Conservation (phyloP, 2,888 invertebrate genomes). For the Maniola hyperantus region DNA sequence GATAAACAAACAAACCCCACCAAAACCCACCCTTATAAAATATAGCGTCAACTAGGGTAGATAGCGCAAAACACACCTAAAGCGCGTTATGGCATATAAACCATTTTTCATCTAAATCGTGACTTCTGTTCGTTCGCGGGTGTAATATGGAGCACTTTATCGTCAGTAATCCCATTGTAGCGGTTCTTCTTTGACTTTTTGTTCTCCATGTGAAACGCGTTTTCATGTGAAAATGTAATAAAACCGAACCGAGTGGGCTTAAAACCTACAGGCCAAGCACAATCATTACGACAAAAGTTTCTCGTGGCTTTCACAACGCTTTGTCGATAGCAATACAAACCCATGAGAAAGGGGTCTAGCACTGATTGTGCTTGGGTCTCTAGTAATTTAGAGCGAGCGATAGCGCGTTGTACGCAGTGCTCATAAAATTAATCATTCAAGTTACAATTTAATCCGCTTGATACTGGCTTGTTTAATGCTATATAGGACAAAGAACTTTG, state of each 20-base stretch:
- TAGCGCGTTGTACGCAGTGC: too few relatives aligned
- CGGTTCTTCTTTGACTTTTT: constrained; percentile 47
- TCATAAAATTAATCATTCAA: too few relatives aligned
- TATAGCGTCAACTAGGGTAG: constrained; percentile 46
- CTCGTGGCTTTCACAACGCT: too few relatives aligned
- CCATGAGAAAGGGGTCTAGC: too few relatives aligned
- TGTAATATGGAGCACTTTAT: constrained; percentile 67
- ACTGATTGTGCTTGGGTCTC: too few relatives aligned
- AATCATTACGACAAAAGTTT: too few relatives aligned
- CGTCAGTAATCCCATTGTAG: constrained; percentile 60
- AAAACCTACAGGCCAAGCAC: not conserved
- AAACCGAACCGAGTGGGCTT: constrained; percentile 44
- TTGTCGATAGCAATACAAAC: too few relatives aligned
- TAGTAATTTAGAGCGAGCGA: too few relatives aligned
- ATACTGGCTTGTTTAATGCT: too few relatives aligned
- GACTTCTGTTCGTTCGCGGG: constrained; percentile 61
- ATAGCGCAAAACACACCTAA: constrained; percentile 32
- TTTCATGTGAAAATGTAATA: constrained; percentile 60
- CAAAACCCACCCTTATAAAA: constrained; percentile 35
- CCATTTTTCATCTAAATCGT: constrained; percentile 68
- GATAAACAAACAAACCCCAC: not conserved
- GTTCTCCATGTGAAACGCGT: constrained; percentile 35
- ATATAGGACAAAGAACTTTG: too few relatives aligned
- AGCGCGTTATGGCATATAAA: constrained; percentile 58
- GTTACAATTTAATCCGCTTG: too few relatives aligned